phyloP scores from a whole-genome alignment of 2,797 vertebrate genomes.

The Ara ararauna region DNA sequence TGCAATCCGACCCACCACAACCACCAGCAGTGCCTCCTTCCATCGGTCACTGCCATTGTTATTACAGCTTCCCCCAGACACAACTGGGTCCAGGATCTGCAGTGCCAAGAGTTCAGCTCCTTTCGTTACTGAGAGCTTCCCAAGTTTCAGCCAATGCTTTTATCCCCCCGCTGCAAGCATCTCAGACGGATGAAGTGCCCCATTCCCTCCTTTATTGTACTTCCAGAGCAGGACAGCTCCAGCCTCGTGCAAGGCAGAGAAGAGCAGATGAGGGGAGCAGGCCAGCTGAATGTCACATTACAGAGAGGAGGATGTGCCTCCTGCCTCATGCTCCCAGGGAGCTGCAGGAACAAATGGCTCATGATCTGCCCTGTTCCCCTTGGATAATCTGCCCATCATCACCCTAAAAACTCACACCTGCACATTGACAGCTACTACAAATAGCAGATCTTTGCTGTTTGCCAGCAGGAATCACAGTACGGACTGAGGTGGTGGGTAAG shows the following conservation, averaged over 20 bases:
- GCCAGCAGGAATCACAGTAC: not conserved
- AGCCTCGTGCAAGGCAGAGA: not conserved
- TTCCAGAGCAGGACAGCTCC: not conserved
- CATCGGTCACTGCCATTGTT: not conserved
- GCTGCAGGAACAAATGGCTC: not conserved
- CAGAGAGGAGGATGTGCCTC: rapidly evolving
- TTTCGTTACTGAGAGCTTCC: not conserved
- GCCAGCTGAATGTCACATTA: not conserved
- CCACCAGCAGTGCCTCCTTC: not conserved
- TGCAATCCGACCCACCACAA: not conserved
- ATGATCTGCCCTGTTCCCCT: not conserved
- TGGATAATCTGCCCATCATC: not conserved
- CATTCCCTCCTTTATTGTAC: not conserved
- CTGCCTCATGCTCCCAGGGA: not conserved
- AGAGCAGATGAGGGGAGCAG: not conserved
- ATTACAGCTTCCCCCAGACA: not conserved
- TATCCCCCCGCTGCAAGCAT: not conserved
- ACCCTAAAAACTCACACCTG: not conserved
- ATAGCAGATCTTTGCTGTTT: not conserved
- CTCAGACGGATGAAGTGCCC: not conserved
- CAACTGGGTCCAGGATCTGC: not conserved
- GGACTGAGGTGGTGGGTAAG: not conserved
- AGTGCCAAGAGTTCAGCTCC: not conserved
- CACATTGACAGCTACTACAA: not conserved
- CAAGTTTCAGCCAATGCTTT: not conserved